These are phyloP conservation scores for Lateolabrax maculatus DNA, from an alignment of 2,797 vertebrate genomes.

Conservation along the genomic window DNA sequence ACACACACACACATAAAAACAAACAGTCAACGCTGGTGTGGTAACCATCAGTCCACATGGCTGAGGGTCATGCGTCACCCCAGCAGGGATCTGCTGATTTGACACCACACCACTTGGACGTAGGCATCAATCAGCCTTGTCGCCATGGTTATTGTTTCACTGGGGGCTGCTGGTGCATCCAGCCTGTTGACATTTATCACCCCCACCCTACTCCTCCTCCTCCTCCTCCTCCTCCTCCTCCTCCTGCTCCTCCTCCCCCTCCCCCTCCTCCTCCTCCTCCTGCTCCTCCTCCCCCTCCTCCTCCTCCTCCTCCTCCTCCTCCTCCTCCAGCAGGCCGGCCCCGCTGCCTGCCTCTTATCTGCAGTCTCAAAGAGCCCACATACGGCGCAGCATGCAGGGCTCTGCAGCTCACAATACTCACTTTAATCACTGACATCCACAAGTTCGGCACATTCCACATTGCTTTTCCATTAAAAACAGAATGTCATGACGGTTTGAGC, in stretches of 20 bases:
- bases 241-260: too few relatives aligned
- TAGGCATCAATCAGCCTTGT: slow-evolving; percentile 61
- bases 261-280: slow-evolving; percentile 19
- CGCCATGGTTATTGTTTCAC: slow-evolving; percentile 67
- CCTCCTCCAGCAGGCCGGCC: slow-evolving; percentile 25
- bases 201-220: slow-evolving; percentile 7
- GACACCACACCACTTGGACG: slow-evolving; percentile 34
- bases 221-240: background rate
- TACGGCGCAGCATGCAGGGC: slow-evolving; percentile 21
- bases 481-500: slow-evolving; percentile 13
- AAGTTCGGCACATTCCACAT: slow-evolving; percentile 31
- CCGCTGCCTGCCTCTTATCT: slow-evolving; percentile 67
- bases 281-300: slow-evolving; percentile 19
- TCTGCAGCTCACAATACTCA: slow-evolving; percentile 9
- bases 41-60: slow-evolving; percentile 24
- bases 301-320: slow-evolving; percentile 18
- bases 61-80: slow-evolving; percentile 38
- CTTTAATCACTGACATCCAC: slow-evolving; percentile 51
- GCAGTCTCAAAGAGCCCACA: slow-evolving; percentile 56
- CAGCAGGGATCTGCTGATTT: slow-evolving; percentile 41
- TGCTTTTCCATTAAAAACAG: slow-evolving; percentile 25
- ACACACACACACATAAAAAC: background rate
- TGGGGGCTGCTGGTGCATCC: slow-evolving; percentile 24
- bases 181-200: slow-evolving; percentile 70
- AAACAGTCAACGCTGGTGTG: background rate